Percentiles rank a stretch among this genome's conserved stretches.
phyloP scores from a whole-genome alignment of 2,888 invertebrate genomes.

The Lottia scabra region DNA sequence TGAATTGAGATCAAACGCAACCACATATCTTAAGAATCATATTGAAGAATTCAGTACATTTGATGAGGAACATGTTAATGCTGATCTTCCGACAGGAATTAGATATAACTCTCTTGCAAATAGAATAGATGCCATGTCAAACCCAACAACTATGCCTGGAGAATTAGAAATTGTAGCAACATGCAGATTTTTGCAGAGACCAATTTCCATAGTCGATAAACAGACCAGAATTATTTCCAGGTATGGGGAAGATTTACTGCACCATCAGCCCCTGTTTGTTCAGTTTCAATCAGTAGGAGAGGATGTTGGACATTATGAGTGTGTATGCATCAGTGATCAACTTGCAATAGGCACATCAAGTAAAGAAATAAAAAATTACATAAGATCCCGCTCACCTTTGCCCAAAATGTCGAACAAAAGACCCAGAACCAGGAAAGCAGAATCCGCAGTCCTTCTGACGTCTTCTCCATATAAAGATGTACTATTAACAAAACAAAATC shows the following conservation, averaged over 20 bases:
- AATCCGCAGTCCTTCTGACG: slow-evolving; percentile 1
- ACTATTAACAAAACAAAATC: not conserved
- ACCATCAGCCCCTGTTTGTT: not conserved
- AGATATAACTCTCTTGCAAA: not conserved
- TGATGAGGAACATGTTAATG: not conserved
- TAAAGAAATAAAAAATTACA: slow-evolving; percentile 12
- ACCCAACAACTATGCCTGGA: not conserved
- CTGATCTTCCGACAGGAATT: not conserved
- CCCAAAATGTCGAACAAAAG: not conserved
- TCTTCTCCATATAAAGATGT: not conserved
- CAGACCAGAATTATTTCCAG: not conserved
- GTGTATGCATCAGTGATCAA: no score
- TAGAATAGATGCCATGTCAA: not conserved
- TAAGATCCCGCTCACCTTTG: not conserved
- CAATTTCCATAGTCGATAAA: not conserved
- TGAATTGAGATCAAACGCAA: not conserved
- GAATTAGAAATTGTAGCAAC: not conserved
- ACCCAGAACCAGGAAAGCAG: not conserved
- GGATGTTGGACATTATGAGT: not conserved
- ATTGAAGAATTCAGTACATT: not conserved
- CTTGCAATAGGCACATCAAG: not conserved
- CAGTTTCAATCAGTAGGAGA: not conserved
- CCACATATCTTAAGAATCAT: not conserved
- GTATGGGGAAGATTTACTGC: not conserved
- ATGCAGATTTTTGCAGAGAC: not conserved